A percentile compares a stretch with the other conserved stretches of the same genome.
Evolutionary conservation across 2,113 vertebrate genomes (phyloP).

Genomic region (Phyllostomus hastatus): DNA sequence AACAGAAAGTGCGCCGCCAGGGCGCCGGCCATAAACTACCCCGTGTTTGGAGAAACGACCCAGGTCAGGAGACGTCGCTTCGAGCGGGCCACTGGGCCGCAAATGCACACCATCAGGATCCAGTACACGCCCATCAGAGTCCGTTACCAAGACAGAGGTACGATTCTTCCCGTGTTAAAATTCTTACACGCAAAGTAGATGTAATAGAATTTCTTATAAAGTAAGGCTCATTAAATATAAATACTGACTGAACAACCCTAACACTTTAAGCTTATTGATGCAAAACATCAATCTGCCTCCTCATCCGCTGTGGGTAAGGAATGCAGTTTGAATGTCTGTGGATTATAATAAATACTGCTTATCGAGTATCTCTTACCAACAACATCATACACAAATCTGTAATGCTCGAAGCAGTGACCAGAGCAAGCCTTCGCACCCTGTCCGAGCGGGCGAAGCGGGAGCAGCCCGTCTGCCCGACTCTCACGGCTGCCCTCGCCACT

Average conservation of each 20-base stretch:
- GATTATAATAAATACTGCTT: background rate
- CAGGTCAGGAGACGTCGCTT: slow-evolving; percentile 77
- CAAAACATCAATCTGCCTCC: slow-evolving; percentile 14
- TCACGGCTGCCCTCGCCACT: background rate
- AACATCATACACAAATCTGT: background rate
- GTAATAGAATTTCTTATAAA: background rate
- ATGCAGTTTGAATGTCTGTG: background rate
- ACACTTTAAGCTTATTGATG: background rate
- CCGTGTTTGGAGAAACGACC: slow-evolving; percentile 65
- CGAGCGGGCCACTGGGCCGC: slow-evolving; percentile 63
- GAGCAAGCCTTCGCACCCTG: background rate
- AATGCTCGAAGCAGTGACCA: background rate
- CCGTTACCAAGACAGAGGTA: slow-evolving; percentile 71
- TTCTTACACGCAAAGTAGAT: background rate
- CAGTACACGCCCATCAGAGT: slow-evolving; percentile 36
- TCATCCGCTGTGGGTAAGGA: background rate
- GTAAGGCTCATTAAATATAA: background rate
- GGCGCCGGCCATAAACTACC: slow-evolving; percentile 61
- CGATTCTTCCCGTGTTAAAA: background rate
- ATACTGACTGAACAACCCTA: background rate
- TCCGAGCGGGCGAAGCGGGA: background rate
- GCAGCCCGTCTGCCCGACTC: background rate
- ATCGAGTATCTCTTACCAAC: background rate
- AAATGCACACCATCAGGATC: slow-evolving; percentile 72
- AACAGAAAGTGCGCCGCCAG: slow-evolving; percentile 81